Percentiles rank a stretch among this genome's conserved stretches.
Evolutionary conservation across 2,888 invertebrate species (phyloP).

Genomic region (Julus scandinavius): DNA sequence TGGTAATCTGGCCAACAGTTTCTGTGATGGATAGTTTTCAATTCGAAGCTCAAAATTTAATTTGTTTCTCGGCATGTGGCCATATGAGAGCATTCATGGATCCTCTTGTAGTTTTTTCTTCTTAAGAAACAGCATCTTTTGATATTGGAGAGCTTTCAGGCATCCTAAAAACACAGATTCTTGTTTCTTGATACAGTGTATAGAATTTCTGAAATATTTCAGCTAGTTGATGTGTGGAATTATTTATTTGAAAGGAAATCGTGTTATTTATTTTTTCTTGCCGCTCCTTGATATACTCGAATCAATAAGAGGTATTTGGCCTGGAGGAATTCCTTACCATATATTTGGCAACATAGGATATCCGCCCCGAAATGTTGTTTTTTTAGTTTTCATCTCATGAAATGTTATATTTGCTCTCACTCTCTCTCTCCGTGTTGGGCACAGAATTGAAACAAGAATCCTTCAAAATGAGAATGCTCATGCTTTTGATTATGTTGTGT

Average conservation of each 20-base stretch:
- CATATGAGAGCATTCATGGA: neutral
- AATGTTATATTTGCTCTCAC: neutral
- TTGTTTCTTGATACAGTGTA: constrained; percentile 26
- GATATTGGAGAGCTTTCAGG: constrained; percentile 20
- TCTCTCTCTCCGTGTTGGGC: neutral
- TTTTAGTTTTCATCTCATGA: neutral
- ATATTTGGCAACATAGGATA: constrained; percentile 34
- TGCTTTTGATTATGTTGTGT: neutral
- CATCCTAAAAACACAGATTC: neutral
- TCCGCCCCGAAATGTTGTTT: neutral
- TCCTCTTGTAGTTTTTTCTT: neutral
- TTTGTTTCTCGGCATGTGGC: constrained; percentile 29
- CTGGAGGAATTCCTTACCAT: constrained; percentile 14
- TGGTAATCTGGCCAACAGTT: constrained; percentile 19
- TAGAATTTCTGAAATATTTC: constrained; percentile 22
- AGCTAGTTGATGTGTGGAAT: constrained; percentile 22
- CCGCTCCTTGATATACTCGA: neutral
- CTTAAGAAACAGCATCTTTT: neutral
- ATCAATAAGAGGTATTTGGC: constrained; percentile 12
- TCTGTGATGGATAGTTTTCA: constrained; percentile 41
- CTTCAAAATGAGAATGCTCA: neutral
- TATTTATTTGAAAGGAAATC: constrained; percentile 30
- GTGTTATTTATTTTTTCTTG: constrained; percentile 12
- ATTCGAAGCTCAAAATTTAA: constrained; percentile 37
- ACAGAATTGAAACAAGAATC: neutral